A percentile compares a stretch with the other conserved stretches of the same genome.
Conservation (phyloP, 2,797 vertebrate genomes). For the Tinamus major region DNA sequence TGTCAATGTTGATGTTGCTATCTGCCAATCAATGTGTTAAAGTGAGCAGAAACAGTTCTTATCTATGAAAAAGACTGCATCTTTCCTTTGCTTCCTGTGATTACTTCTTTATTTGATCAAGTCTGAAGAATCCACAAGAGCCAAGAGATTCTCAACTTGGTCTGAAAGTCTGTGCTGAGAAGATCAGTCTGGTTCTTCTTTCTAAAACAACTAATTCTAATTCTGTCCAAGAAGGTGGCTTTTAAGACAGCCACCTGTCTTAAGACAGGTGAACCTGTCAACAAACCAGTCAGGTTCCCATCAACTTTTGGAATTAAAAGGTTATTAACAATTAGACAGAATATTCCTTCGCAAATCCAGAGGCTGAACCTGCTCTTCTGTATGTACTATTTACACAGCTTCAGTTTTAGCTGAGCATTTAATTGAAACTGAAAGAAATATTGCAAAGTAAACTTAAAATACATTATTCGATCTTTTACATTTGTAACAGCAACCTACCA, state of each 20-base stretch:
- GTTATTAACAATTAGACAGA: background rate
- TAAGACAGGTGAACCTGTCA: background rate
- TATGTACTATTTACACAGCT: background rate
- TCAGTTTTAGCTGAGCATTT: background rate
- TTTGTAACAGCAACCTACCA: background rate
- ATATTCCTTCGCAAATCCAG: background rate
- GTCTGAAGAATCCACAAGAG: background rate
- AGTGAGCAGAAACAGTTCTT: background rate
- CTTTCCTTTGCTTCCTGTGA: background rate
- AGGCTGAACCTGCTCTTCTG: background rate
- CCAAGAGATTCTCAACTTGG: background rate
- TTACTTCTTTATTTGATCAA: background rate
- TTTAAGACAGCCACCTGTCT: background rate
- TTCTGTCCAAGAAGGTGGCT: fast-evolving
- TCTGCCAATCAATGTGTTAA: background rate
- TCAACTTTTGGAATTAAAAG: background rate
- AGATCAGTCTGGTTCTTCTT: background rate
- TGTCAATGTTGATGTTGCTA: background rate
- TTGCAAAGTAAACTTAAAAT: background rate
- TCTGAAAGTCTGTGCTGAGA: background rate
- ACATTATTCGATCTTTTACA: background rate
- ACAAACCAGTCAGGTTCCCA: background rate
- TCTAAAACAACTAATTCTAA: background rate
- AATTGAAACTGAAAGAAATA: background rate
- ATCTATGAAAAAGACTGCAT: background rate